Percentiles rank a stretch among this genome's conserved stretches.
Evolutionary conservation across 2,113 vertebrate genomes (phyloP).

Genomic region (Parotia lawesii): DNA sequence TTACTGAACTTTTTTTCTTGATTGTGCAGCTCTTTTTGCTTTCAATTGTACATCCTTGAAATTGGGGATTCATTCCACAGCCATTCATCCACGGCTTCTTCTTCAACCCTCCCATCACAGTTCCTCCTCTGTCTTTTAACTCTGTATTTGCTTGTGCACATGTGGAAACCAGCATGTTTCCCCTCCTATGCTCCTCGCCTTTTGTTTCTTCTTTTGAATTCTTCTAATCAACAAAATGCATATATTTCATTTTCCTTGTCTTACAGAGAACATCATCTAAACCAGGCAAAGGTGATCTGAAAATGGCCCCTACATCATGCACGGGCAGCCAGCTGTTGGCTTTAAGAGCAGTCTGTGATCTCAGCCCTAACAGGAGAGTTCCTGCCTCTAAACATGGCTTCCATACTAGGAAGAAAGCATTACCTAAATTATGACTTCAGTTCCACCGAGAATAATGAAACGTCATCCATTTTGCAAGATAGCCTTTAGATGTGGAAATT

Average conservation of each 20-base stretch:
- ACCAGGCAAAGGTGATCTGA: background rate
- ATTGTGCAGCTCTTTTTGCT: background rate
- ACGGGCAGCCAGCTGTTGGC: background rate
- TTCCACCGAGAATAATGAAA: background rate
- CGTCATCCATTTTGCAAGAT: background rate
- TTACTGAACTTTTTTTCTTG: background rate
- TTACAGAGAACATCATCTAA: background rate
- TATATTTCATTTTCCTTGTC: background rate
- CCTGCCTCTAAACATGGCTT: background rate
- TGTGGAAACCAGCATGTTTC: background rate
- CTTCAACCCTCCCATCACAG: background rate
- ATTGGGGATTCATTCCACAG: background rate
- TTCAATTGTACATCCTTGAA: background rate
- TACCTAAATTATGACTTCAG: background rate
- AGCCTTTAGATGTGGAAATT: background rate
- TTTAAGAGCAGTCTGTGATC: background rate
- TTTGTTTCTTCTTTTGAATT: background rate
- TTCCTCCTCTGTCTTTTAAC: background rate
- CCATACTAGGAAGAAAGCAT: background rate
- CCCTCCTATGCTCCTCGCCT: background rate
- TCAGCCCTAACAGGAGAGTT: background rate
- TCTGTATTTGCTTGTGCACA: background rate
- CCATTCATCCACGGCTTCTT: background rate
- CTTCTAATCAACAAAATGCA: background rate
- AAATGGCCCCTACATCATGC: fast-evolving